Evolutionary conservation across 2,113 vertebrate species (phyloP).

Genomic region (Origma solitaria): DNA sequence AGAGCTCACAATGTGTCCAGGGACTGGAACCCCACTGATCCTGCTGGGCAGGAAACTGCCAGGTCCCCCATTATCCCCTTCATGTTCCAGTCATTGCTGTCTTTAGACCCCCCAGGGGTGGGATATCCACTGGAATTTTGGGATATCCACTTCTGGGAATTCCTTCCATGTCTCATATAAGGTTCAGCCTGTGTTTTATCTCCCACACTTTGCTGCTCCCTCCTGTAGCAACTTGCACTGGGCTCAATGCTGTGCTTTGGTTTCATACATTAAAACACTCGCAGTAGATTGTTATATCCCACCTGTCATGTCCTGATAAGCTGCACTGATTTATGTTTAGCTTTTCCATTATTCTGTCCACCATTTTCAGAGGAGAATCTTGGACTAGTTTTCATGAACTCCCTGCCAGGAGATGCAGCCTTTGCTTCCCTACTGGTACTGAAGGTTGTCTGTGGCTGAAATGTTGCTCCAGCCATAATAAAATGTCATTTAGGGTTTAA

Average conservation of each 20-base stretch:
- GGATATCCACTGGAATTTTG: not conserved
- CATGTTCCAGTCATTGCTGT: not conserved
- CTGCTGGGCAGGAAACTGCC: not conserved
- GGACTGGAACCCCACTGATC: not conserved
- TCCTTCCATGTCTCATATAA: not conserved
- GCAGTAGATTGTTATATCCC: not conserved
- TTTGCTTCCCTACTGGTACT: not conserved
- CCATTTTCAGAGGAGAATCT: not conserved
- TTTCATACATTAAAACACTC: not conserved
- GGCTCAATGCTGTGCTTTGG: not conserved
- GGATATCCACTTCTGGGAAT: not conserved
- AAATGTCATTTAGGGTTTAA: not conserved
- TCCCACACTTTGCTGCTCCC: not conserved
- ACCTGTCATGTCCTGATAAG: not conserved
- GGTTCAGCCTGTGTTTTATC: not conserved
- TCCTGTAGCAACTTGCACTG: not conserved
- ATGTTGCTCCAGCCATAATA: not conserved
- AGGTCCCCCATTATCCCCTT: not conserved
- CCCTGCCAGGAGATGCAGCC: not conserved
- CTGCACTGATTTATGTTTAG: not conserved
- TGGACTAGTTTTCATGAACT: not conserved
- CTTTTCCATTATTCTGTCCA: not conserved
- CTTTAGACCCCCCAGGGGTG: not conserved
- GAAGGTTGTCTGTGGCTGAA: not conserved
- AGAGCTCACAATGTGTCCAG: fast-evolving